Evolutionary conservation across 1,140 invertebrate species (phyloP).

Genomic region (Coenobita brevimanus): DNA sequence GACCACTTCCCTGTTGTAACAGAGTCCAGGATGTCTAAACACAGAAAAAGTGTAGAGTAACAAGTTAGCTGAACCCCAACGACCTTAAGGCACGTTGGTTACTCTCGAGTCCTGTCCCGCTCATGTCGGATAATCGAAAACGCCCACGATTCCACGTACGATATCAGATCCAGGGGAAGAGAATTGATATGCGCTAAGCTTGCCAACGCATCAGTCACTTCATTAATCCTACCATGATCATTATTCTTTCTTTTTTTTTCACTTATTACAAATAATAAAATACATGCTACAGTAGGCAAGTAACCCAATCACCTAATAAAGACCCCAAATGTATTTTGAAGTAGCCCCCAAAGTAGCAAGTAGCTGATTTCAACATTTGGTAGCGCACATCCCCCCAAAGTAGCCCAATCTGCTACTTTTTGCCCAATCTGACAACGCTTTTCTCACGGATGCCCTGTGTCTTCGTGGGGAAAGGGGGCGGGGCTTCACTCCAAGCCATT

Average conservation of each 20-base stretch:
- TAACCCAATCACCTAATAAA: background rate
- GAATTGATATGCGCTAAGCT: background rate
- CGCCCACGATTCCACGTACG: background rate
- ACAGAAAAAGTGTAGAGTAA: background rate
- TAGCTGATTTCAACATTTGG: too few relatives aligned
- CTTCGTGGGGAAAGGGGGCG: background rate
- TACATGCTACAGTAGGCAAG: background rate
- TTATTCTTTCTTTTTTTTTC: background rate
- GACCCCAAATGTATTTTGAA: too few relatives aligned
- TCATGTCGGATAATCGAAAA: background rate
- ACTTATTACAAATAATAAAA: background rate
- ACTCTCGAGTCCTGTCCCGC: background rate
- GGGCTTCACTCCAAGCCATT: background rate
- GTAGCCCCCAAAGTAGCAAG: too few relatives aligned
- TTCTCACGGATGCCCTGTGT: too few relatives aligned
- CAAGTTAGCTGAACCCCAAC: background rate
- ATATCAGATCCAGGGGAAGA: too few relatives aligned
- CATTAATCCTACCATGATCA: background rate
- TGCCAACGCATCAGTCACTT: background rate
- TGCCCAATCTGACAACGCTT: constrained; percentile 17
- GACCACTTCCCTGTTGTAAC: constrained; percentile 2
- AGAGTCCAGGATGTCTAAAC: background rate
- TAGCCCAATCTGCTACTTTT: constrained; percentile 25
- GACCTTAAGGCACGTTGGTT: too few relatives aligned
- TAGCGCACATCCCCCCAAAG: too few relatives aligned